Percentiles rank a stretch among this genome's conserved stretches.
phyloP scores from a whole-genome alignment of 2,113 vertebrate species.

The Brachypteracias leptosomus region DNA sequence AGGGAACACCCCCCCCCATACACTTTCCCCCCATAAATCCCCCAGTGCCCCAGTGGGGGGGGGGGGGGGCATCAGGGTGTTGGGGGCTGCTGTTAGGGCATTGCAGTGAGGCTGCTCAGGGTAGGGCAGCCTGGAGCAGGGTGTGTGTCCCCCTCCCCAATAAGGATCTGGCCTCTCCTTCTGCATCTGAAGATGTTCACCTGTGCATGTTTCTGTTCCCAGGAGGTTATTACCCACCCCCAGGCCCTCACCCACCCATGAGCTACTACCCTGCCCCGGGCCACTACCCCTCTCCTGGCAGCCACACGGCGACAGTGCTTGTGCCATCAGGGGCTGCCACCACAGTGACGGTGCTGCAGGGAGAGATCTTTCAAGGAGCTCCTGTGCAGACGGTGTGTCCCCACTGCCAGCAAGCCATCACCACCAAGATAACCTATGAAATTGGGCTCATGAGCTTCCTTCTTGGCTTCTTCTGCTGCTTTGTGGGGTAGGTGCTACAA shows the following conservation, averaged over 20 bases:
- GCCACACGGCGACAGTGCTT: slow-evolving; percentile 88
- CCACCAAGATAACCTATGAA: slow-evolving; percentile 92
- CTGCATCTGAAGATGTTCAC: rapidly evolving
- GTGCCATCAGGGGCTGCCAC: slow-evolving; percentile 87
- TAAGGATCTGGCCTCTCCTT: not conserved
- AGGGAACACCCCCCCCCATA: no score
- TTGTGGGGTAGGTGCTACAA: slow-evolving; percentile 85
- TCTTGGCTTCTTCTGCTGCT: slow-evolving; percentile 96
- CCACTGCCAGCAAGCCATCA: slow-evolving; percentile 96
- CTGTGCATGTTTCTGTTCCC: not conserved
- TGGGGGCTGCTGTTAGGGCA: not conserved
- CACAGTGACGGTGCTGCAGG: slow-evolving; percentile 94
- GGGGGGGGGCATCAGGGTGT: rapidly evolving
- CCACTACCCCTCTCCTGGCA: slow-evolving; percentile 81
- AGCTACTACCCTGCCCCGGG: slow-evolving; percentile 81
- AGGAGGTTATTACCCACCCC: slow-evolving; percentile 74
- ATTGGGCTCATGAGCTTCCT: slow-evolving; percentile 96
- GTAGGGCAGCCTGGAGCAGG: not conserved
- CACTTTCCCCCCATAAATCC: not conserved
- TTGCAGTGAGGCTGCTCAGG: rapidly evolving
- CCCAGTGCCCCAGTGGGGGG: not conserved
- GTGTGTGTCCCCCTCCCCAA: no score
- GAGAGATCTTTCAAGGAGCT: slow-evolving; percentile 92
- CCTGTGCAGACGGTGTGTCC: slow-evolving; percentile 96
- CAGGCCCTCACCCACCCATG: slow-evolving; percentile 69